Evolutionary conservation across 2,888 invertebrate species (phyloP), one percentile per base, ranked within the genome.

Genomic region (Cremastobaeus sp.): DNA sequence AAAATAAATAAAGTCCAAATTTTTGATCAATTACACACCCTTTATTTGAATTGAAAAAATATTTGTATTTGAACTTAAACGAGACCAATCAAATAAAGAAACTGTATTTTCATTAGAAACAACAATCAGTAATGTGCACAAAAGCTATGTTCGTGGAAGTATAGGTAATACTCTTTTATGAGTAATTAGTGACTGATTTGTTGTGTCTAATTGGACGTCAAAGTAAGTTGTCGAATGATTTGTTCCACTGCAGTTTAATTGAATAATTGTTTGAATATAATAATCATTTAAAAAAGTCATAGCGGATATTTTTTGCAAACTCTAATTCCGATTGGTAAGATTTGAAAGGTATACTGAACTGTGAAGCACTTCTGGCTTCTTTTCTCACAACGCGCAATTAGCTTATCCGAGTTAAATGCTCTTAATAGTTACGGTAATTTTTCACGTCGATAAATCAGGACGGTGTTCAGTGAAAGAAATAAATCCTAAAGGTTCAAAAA

Each of bases 401-500:
- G 35, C 32, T 47, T 39, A 66, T 47, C 3, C 21, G 32, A 39
- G 47, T 21, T 68, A 57, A 68, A 50, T 57, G 50, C 14, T 34
- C 34, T 34, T 57, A 68, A 68, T 57, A 50, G 48, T 41, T 14
- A 35, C 34, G 37, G 39, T 54, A 70, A 62, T 48, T 62, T 55
- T 73, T 50, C 62, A 62, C 65, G 65, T 60, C 60, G 60, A 73
- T 66, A 39, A 62, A 73, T 66, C 72, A 66, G 60, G 66, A 25
- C 55, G 48, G 35, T 43, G 60, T 60, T 43, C 43, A 55, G 45
- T 39, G 28, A 30, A 34, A 30, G 45, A 68, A 57, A 74, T 74
- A 59, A 59, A 69, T 74, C 25, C 41, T 43, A 28, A 43, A 54
- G 45, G 17, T 32, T 64, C 48, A 32, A 69, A 69, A 74, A 74